A percentile compares a stretch with the other conserved stretches of the same genome.
These are phyloP conservation scores for Daubentonia madagascariensis DNA, from an alignment of 2,113 vertebrate species.

Conservation along the genomic window DNA sequence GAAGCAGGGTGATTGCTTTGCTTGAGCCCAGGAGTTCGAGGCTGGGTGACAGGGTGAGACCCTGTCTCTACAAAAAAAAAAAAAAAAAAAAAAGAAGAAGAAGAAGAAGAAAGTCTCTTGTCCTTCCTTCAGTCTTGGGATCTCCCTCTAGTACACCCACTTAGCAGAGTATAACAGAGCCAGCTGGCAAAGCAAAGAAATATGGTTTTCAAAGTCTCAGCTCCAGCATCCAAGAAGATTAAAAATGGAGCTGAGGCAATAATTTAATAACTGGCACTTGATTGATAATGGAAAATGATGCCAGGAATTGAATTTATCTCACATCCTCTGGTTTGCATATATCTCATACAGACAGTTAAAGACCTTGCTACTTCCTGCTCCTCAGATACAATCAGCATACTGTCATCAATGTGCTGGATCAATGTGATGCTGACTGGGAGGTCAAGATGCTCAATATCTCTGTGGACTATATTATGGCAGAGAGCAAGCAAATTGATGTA, in stretches of 20 bases:
- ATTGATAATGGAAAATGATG: slow-evolving; percentile 22
- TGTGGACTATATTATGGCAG: slow-evolving; percentile 3
- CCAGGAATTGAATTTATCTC: neutral
- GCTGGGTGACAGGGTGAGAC: too few relatives aligned
- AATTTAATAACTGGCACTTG: slow-evolving; percentile 18
- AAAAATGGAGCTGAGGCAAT: neutral
- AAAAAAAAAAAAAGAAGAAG: too few relatives aligned
- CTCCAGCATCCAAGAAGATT: neutral
- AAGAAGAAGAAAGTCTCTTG: slow-evolving; percentile 20
- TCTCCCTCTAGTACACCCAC: neutral
- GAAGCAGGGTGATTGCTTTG: too few relatives aligned
- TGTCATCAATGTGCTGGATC: neutral
- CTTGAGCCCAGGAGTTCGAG: too few relatives aligned
- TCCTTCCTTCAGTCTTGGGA: neutral
- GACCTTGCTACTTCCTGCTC: neutral
- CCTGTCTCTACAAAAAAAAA: too few relatives aligned
- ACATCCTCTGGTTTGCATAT: neutral
- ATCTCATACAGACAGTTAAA: neutral
- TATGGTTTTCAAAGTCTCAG: slow-evolving; percentile 14
- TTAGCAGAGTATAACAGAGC: neutral
- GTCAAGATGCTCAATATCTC: neutral
- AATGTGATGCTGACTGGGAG: neutral
- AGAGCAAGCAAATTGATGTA: neutral
- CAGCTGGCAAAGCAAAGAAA: neutral
- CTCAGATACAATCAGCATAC: neutral